Base-by-base conservation (phyloP, 2,888 invertebrate genomes). In the Notodonta dromedarius region DNA sequence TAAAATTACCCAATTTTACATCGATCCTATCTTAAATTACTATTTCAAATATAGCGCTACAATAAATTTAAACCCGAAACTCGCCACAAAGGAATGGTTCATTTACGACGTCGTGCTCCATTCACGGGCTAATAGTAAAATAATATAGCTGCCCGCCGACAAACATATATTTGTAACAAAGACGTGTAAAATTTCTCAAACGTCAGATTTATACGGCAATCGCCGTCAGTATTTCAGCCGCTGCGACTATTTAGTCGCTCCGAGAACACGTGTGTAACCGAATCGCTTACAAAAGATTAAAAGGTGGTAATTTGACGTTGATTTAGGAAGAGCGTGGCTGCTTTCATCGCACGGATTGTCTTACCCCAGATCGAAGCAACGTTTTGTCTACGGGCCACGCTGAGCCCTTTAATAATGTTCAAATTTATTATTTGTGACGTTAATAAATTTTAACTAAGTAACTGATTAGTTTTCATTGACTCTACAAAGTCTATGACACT, bases 231-330 rank as follows among this genome's bases (percentile, higher is more conserved):
- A 84, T 87, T 88, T 86, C 84, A 89, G 86, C 74, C 77, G 70
- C 63, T 71, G 67, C 65, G 77, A 75, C 78, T 79, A 76, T 85
- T 81, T 83, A 83, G 80, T 73, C 71, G 65, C 73, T 79, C 74
- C 75, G 82, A 75, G 85, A 85, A 88, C 90, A 90, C 89, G 89
- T 89, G 88, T 89, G 92, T 88, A 93, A 93, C 90, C 86, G 79
- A 89, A 92, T 90, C 89, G 85, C 82, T 84, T 80, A 86, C 90
- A 88, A 88, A 88, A 90, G 92, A 91, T 93, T 92, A 92, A 88
- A 89, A 91, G 88, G 89, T 91, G 91, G 90, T 92, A 92, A 92
- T 93, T 91, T 92, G 93, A 93, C 93, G 78, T 92, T 93, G 93
- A 93, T 92, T 91, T 92, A 93, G 85, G 85, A 84, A 86, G 86